phyloP scores from a whole-genome alignment of 1,140 invertebrate genomes.

The Caenorhabditis briggsae region DNA sequence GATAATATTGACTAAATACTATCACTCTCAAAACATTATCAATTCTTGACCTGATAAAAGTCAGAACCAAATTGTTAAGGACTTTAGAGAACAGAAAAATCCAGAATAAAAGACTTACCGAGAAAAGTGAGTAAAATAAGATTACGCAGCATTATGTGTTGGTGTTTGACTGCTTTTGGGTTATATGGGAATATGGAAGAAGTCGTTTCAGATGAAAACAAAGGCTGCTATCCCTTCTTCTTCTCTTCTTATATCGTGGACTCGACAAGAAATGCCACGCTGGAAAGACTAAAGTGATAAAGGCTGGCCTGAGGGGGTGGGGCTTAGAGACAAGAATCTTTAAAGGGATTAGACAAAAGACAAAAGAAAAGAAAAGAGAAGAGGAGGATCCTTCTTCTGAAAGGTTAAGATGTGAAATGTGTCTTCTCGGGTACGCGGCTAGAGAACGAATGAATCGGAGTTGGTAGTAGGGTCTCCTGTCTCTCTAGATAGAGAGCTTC shows the following conservation, averaged over 20 bases:
- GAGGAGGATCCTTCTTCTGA: not conserved
- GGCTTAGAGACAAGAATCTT: not conserved
- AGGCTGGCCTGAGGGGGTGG: not conserved
- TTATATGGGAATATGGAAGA: slow-evolving; percentile 19
- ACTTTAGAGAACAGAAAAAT: not conserved
- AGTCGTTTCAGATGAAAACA: slow-evolving; percentile 42
- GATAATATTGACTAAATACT: no score
- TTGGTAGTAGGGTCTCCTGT: not conserved
- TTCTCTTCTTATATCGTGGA: slow-evolving; percentile 1
- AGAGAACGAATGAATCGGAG: slow-evolving; percentile 31
- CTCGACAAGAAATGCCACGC: slow-evolving; percentile 38
- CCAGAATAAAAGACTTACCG: not conserved
- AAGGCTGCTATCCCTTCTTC: not conserved
- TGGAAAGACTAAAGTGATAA: not conserved
- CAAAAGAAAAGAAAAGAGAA: not conserved
- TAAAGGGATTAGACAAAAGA: not conserved
- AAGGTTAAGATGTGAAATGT: slow-evolving; percentile 38
- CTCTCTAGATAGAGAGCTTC: slow-evolving; percentile 29
- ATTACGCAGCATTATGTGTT: slow-evolving; percentile 38
- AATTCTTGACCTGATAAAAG: no score
- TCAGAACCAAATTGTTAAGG: no score
- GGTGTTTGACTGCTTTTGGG: slow-evolving; percentile 15
- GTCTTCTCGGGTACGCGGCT: slow-evolving; percentile 1
- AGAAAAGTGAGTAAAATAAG: slow-evolving; percentile 25
- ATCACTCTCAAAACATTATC: no score